phyloP scores from a whole-genome alignment of 2,113 vertebrate species.

The Lycocorax pyrrhopterus region DNA sequence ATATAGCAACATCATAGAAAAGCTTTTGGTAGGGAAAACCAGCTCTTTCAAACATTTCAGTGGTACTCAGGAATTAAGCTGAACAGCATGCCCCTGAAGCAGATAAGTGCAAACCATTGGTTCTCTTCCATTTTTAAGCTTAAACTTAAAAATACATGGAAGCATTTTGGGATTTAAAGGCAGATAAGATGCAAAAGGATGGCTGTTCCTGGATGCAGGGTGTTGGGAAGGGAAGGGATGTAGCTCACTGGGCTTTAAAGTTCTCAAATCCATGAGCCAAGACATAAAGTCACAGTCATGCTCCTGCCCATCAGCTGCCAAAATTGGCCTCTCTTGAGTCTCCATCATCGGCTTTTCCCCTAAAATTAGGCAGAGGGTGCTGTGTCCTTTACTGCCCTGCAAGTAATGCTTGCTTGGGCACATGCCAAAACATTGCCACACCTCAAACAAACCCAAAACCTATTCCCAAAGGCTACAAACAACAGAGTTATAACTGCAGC shows the following conservation, averaged over 20 bases:
- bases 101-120: background rate
- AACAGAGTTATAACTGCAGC: background rate
- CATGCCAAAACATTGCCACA: background rate
- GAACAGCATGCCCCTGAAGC: background rate
- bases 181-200: background rate
- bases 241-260: background rate
- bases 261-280: background rate
- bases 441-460: background rate
- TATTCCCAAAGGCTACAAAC: background rate
- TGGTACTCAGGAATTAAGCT: background rate
- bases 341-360: background rate
- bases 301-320: background rate
- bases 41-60: background rate
- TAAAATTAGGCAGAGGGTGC: background rate
- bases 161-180: background rate
- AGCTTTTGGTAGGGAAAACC: background rate
- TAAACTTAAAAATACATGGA: background rate
- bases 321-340: background rate
- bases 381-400: background rate
- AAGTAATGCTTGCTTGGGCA: fast-evolving
- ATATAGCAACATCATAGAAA: background rate
- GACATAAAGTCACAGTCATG: background rate
- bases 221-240: background rate
- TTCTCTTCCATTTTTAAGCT: background rate
- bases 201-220: background rate